Base-by-base conservation (phyloP, 2,888 invertebrate genomes). In the Octodonta nipae region DNA sequence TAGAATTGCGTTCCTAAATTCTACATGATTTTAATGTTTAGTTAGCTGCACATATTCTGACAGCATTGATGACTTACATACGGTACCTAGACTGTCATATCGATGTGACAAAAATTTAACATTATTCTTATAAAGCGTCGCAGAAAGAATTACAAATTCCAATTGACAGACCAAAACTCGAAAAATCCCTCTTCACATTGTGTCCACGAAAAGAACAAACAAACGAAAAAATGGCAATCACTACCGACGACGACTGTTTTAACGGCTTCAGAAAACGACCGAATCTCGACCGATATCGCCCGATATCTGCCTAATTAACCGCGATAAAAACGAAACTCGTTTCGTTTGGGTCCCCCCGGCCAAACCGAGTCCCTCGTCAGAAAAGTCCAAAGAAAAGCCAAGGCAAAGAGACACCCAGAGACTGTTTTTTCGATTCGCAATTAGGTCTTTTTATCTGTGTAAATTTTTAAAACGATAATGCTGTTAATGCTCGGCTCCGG, bases 221-320 rank as follows among this genome's bases (percentile, higher is more conserved):
- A 4, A 22, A 11, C 22, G 22, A 22, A 22, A 22, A 22, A 22
- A 22, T 22, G 10, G n/a, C 22, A 22, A 11, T 22, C 22, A 11
- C 10, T 22, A 22, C n/a, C 22, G n/a, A 11, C 22, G 37, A 40
- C 38, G 38, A 35, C 38, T 42, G 42, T 42, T 42, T 42, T 42
- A 42, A 29, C 42, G 42, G 37, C 42, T 42, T 25, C 17, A 13
- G 30, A 26, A 30, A 35, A 28, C 30, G 28, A 25, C 31, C 33
- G 33, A 40, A 37, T 37, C 36, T 37, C 39, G 30, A 24, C 28
- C 35, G 35, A 30, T 39, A 39, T 36, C 38, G 27, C 32, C 26
- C 36, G 40, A 42, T 44, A 43, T 43, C 42, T 37, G 44, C 44
- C n/a, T 44, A 43, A 43, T 43, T 43, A 43, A 37, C n/a, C n/a